Conservation (phyloP, 1,140 invertebrate genomes). For the Psix sp. region DNA sequence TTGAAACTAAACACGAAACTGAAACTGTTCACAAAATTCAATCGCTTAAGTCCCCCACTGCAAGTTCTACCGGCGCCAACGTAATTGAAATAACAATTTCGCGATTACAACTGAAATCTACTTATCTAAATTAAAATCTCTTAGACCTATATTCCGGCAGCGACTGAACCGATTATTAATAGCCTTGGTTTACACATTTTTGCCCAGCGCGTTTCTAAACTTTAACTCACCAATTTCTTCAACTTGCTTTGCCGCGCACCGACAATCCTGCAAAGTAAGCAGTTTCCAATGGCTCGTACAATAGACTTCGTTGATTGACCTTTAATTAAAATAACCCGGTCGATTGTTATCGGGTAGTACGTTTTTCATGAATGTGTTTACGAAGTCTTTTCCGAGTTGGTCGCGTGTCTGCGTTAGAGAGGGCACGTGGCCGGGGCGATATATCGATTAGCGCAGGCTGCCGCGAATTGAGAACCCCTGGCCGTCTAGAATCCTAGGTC, state of each 20-base stretch:
- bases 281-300: slow-evolving; percentile 13
- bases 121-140: slow-evolving; percentile 52
- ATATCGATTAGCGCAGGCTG: slow-evolving; percentile 30
- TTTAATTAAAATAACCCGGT: slow-evolving; percentile 28
- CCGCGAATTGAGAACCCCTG: slow-evolving; percentile 68
- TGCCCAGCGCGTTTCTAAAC: slow-evolving; percentile 3
- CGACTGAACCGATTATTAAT: slow-evolving; percentile 35
- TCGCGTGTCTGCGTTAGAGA: slow-evolving; percentile 39
- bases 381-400: slow-evolving; percentile 15
- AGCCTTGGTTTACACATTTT: slow-evolving; percentile 22
- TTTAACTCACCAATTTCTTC: slow-evolving; percentile 18
- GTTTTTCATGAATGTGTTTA: slow-evolving; percentile 18
- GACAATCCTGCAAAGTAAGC: slow-evolving; percentile 1
- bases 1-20: neutral
- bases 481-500: slow-evolving; percentile 72
- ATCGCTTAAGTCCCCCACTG: too few species aligned
- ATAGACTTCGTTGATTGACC: slow-evolving; percentile 11
- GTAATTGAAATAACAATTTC: slow-evolving; percentile 50
- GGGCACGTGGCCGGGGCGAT: slow-evolving; percentile 42
- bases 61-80: too few species aligned
- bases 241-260: too few species aligned
- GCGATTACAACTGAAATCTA: slow-evolving; percentile 33
- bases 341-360: slow-evolving; percentile 24
- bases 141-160: neutral
- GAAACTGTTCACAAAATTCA: slow-evolving; percentile 14